These are phyloP conservation scores for Silurus lanzhouensis DNA, from an alignment of 2,797 vertebrate species.

Conservation along the genomic window DNA sequence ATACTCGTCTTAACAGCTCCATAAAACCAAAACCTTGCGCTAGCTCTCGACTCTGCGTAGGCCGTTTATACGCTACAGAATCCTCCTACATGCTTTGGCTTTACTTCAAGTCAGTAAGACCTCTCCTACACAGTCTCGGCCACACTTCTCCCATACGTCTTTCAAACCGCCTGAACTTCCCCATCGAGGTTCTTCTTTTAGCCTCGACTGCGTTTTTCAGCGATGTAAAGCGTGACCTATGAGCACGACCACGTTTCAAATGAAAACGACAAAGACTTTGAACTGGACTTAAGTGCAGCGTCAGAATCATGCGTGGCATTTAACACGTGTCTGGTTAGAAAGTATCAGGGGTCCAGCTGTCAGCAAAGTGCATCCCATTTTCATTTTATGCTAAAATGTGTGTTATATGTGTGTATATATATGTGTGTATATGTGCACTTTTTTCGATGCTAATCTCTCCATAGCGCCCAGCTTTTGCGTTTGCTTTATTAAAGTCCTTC, in stretches of 20 bases:
- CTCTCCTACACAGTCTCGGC: constrained; percentile 27
- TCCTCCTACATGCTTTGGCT: constrained; percentile 30
- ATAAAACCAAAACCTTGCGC: background rate
- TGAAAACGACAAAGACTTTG: background rate
- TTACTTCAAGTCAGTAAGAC: constrained; percentile 11
- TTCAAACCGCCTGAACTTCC: constrained; percentile 9
- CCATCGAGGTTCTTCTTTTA: background rate
- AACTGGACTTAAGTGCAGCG: constrained; percentile 6
- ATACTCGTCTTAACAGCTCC: background rate
- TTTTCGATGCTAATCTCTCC: background rate
- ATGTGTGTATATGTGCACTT: background rate
- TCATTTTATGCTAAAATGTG: constrained; percentile 4
- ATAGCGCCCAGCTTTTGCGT: background rate
- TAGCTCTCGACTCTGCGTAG: constrained; percentile 1
- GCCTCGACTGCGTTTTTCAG: background rate
- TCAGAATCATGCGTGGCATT: background rate
- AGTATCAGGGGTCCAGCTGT: background rate
- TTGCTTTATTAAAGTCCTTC: constrained; percentile 23
- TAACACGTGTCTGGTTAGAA: background rate
- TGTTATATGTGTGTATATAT: background rate
- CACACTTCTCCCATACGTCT: background rate
- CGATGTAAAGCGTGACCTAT: background rate
- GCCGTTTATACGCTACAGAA: background rate
- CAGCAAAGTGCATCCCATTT: background rate
- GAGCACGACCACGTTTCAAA: background rate